Evolutionary conservation across 1,140 invertebrate species (phyloP), one percentile per base, ranked within the genome.

Genomic region (Nixonia krombeini): DNA sequence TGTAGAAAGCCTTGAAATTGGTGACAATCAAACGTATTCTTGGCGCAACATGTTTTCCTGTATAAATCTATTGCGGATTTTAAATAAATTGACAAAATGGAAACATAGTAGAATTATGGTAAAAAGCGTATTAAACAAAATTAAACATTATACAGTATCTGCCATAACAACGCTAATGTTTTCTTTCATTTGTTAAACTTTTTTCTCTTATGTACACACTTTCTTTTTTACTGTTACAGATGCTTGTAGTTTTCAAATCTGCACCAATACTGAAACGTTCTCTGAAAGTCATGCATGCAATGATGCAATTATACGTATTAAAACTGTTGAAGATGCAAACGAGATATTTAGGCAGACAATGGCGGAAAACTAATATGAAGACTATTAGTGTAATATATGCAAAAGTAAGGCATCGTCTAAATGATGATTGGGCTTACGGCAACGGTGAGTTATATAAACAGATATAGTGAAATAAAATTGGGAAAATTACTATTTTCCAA

Each of bases 291-390:
- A 89, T 94, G 46, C 96, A 99, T 85, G 95, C 96, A 1, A 94
- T 99, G 90, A 96, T 99, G 90, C 98, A 99, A 85, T 87, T 99
- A 45, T 99, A 99, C 83, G 95, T 98, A 4, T 87, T 99, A 31
- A 99, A 99, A 84, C 86, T 99, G 23, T 84, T 99, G 0, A 99
- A 99, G 87, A 99, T 99, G 96, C 98, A 99, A 88, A 99, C 97
- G 0, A 99, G 98, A 81, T 99, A 99, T 87, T 89, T 99, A 58
- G 98, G 98, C 0, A 87, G 98, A 13, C 98, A 99, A 76, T 99
- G 98, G 98, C 89, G 98, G 3, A 99, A 99, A 85, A 94, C 94
- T 0, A 99, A 99, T 81, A 99, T 99, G 97, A 99, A 99, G 82
- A 98, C 96, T 0, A 97, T 99, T 86, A 98, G 96, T 81, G 96